Base-by-base conservation (phyloP, 2,797 vertebrate species). In the Falco biarmicus region DNA sequence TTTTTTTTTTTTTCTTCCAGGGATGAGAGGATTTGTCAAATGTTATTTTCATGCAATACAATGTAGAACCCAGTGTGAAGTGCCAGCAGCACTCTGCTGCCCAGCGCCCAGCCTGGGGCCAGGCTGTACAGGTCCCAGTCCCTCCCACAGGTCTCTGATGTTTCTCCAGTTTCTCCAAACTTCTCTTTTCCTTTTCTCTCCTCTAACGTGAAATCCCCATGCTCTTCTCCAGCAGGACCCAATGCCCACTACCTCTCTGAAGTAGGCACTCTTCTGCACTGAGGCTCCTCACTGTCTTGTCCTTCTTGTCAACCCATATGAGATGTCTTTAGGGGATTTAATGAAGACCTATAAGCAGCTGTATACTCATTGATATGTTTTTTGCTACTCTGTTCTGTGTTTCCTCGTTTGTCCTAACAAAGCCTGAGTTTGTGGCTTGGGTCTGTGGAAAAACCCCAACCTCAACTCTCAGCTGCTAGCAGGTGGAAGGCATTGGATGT, bases 1-100 rank as follows among this genome's bases (percentile, higher is more conserved):
- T 12, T 50, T 37, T 59, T 26, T 28, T 45, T 31, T 13, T 34
- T 18, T 5, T 0, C 0, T 1, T 5, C 28, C 25, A 18, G 29
- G 14, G 19, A 29, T 61, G 70, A 61, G 34, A 90, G 34, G 34
- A 63, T 86, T 93, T 96, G 26, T 75, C 25, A 91, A 48, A 73
- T 45, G 19, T 59, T 90, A 12, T 89, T 93, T 89, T 82, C 22
- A 41, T 48, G 37, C 17, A 81, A n/a, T 43, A 20, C 76, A 63
- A 81, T 32, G 21, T 47, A 59, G 61, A 92, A 15, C 2, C 1
- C 56, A 45, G 60, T 48, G 24, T 71, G 59, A 77, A 84, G 57
- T 53, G 84, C 73, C 63, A 85, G 47, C 57, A 81, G 59, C 34
- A 14, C 31, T 84, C 34, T 71, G 69, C 57, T 77, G 71, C 61